These are phyloP conservation scores for Microcaecilia unicolor DNA, from an alignment of 2,797 vertebrate genomes.

Conservation along the genomic window DNA sequence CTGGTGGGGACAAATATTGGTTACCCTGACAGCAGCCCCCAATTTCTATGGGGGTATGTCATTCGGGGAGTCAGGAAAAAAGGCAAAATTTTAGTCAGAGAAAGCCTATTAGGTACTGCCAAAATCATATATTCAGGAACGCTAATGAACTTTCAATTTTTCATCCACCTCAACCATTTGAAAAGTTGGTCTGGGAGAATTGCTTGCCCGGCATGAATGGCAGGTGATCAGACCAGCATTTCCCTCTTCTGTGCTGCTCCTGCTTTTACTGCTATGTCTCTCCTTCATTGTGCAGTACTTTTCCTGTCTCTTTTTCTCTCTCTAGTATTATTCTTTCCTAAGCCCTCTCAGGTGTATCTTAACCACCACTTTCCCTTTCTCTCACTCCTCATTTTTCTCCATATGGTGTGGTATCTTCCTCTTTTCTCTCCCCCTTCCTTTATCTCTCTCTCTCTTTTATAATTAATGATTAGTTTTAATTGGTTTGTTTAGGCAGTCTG, in stretches of 20 bases:
- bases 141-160: slow-evolving; percentile 64
- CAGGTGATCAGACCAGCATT: slow-evolving; percentile 43
- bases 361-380: neutral
- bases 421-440: slow-evolving; percentile 4
- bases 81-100: too few species aligned
- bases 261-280: slow-evolving; percentile 62
- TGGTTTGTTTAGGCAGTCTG: slow-evolving; percentile 64
- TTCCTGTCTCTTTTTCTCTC: slow-evolving; percentile 13
- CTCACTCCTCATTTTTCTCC: neutral
- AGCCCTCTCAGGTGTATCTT: slow-evolving; percentile 13
- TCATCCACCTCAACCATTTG: slow-evolving; percentile 40
- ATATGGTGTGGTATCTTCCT: neutral
- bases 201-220: slow-evolving; percentile 9
- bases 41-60: slow-evolving; percentile 50
- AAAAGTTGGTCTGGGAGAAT: slow-evolving; percentile 21
- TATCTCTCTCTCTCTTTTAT: slow-evolving; percentile 35
- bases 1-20: slow-evolving; percentile 36
- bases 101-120: too few species aligned
- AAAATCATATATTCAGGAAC: slow-evolving; percentile 50
- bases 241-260: too few species aligned
- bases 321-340: too few species aligned
- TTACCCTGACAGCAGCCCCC: slow-evolving; percentile 70
- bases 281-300: slow-evolving; percentile 10
- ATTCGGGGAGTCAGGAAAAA: too few species aligned
- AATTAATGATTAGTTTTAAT: slow-evolving; percentile 66